A percentile compares a stretch with the other conserved stretches of the same genome.
These are phyloP conservation scores for Siphlonurus alternatus DNA, from an alignment of 2,888 invertebrate species.

Conservation along the genomic window DNA sequence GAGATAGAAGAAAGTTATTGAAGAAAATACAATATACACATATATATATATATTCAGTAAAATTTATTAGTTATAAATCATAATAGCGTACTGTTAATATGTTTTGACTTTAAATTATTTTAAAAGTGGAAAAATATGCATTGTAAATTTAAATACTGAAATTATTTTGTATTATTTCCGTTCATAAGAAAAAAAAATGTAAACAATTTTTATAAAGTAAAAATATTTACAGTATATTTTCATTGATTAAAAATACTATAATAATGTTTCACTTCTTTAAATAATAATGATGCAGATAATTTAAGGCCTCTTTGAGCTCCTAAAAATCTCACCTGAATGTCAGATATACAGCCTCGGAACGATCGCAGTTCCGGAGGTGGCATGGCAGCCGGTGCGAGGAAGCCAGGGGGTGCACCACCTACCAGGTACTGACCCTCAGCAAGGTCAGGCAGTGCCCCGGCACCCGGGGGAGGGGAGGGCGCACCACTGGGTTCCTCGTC, in stretches of 20 bases:
- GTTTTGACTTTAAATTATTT: too few species aligned
- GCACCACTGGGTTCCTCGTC: constrained; percentile 46
- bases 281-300: background rate
- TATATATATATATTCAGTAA: too few species aligned
- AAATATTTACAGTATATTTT: background rate
- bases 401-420: constrained; percentile 71
- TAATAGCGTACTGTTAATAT: too few species aligned
- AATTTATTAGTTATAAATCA: too few species aligned
- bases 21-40: too few species aligned
- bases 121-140: too few species aligned
- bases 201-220: too few species aligned
- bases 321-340: constrained; percentile 48
- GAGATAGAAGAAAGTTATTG: too few species aligned
- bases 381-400: constrained; percentile 18
- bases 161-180: too few species aligned
- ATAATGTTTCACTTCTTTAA: background rate
- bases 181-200: too few species aligned
- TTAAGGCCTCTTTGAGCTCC: too few species aligned
- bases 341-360: constrained; percentile 71
- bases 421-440: constrained; percentile 54
- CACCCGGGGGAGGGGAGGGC: constrained; percentile 40
- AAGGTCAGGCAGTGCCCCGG: constrained; percentile 44
- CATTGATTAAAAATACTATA: background rate
- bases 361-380: constrained; percentile 22
- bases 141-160: too few species aligned